A percentile compares a stretch with the other conserved stretches of the same genome.
Conservation (phyloP, 2,888 invertebrate genomes). For the Helleia helle region DNA sequence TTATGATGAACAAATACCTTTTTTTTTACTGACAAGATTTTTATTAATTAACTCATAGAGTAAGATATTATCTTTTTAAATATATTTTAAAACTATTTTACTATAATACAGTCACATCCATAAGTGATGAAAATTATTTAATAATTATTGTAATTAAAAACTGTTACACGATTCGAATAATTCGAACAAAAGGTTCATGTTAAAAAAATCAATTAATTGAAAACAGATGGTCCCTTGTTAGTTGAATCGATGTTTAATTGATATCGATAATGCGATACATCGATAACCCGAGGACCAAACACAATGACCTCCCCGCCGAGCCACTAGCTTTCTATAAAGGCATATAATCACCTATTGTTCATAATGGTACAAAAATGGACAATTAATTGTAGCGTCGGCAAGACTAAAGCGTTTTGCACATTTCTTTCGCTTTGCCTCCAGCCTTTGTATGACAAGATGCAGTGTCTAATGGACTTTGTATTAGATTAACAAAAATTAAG, state of each 20-base stretch:
- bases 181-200: slow-evolving; percentile 6
- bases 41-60: no score
- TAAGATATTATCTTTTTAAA: no score
- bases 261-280: slow-evolving; percentile 25
- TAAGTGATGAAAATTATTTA: no score
- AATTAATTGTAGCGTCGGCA: slow-evolving; percentile 33
- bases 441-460: slow-evolving; percentile 1
- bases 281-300: slow-evolving; percentile 42
- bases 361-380: slow-evolving; percentile 44
- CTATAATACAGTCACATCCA: not conserved
- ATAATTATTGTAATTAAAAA: no score
- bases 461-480: slow-evolving; percentile 9
- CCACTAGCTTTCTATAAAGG: slow-evolving; percentile 56
- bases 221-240: slow-evolving; percentile 71
- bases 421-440: slow-evolving; percentile 12
- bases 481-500: not conserved
- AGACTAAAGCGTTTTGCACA: slow-evolving; percentile 15
- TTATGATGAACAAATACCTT: no score
- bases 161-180: no score
- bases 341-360: slow-evolving; percentile 68
- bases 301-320: slow-evolving; percentile 60
- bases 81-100: not conserved
- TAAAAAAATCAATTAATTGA: slow-evolving; percentile 54
- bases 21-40: no score
- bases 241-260: slow-evolving; percentile 61